phyloP scores from a whole-genome alignment of 2,888 invertebrate genomes.

The Tachystola acroxantha region DNA sequence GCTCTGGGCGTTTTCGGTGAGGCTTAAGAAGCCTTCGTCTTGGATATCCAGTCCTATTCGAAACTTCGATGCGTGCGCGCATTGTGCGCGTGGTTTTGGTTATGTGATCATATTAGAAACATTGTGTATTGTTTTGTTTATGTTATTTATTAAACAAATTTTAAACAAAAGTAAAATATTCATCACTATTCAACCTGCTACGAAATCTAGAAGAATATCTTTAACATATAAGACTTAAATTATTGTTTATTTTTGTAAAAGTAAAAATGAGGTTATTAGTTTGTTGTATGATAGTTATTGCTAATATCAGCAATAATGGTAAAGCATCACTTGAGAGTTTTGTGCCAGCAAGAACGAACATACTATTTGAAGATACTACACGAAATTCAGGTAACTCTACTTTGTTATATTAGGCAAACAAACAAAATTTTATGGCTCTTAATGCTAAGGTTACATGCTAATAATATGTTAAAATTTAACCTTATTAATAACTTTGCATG shows the following conservation, averaged over 20 bases:
- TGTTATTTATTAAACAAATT: no score
- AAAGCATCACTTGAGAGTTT: slow-evolving; percentile 65
- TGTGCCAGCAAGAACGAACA: slow-evolving; percentile 39
- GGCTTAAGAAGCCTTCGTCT: slow-evolving; percentile 1
- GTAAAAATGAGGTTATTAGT: slow-evolving; percentile 54
- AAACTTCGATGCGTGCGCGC: slow-evolving; percentile 14
- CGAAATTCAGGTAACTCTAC: slow-evolving; percentile 49
- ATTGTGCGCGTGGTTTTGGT: not conserved
- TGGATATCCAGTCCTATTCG: slow-evolving; percentile 16
- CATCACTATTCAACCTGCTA: no score
- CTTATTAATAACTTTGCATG: no score
- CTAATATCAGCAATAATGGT: slow-evolving; percentile 58
- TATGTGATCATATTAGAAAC: not conserved
- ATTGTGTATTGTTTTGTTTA: not conserved
- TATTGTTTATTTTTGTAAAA: not conserved
- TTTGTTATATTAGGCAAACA: no score
- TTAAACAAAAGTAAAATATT: no score
- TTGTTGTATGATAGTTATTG: slow-evolving; percentile 51
- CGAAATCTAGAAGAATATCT: no score
- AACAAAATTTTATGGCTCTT: no score
- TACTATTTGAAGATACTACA: slow-evolving; percentile 53
- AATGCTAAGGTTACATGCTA: no score
- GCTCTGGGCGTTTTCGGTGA: not conserved
- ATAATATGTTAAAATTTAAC: no score
- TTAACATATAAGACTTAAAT: no score